These are phyloP conservation scores for Oscheius sp. DNA, from an alignment of 2,888 invertebrate genomes.

Conservation along the genomic window DNA sequence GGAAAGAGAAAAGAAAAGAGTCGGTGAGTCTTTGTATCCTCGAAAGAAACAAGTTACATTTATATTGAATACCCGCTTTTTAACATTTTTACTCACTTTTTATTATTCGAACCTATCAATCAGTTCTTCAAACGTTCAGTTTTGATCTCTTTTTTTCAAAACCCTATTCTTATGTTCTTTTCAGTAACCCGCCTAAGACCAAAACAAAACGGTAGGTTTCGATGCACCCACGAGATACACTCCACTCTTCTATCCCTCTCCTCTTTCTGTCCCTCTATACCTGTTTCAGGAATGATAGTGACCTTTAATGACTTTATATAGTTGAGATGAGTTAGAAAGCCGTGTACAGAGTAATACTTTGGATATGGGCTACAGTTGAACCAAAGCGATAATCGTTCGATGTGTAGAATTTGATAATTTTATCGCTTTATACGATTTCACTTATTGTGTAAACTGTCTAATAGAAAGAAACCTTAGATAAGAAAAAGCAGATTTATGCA, in stretches of 20 bases:
- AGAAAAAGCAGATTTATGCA: too few relatives aligned
- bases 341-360: too few relatives aligned
- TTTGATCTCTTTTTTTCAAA: slow-evolving; percentile 4
- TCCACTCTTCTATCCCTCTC: slow-evolving; percentile 6
- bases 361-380: too few relatives aligned
- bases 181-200: slow-evolving; percentile 33
- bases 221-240: slow-evolving; percentile 14
- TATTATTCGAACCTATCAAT: slow-evolving; percentile 25
- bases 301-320: too few relatives aligned
- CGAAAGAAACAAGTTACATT: slow-evolving; percentile 12
- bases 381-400: too few relatives aligned
- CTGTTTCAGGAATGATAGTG: too few relatives aligned
- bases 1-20: slow-evolving; percentile 87
- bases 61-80: background rate
- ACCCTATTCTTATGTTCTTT: slow-evolving; percentile 12
- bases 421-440: too few relatives aligned
- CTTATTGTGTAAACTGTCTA: too few relatives aligned
- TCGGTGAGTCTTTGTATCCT: slow-evolving; percentile 81
- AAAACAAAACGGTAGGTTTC: slow-evolving; percentile 36
- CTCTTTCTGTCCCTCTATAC: too few relatives aligned
- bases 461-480: too few relatives aligned
- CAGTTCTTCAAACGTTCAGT: slow-evolving; percentile 12
- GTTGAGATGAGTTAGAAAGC: too few relatives aligned
- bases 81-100: slow-evolving; percentile 14
- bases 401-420: too few relatives aligned